Conservation (phyloP, 2,888 invertebrate genomes). For the Xanthorhoe designata region DNA sequence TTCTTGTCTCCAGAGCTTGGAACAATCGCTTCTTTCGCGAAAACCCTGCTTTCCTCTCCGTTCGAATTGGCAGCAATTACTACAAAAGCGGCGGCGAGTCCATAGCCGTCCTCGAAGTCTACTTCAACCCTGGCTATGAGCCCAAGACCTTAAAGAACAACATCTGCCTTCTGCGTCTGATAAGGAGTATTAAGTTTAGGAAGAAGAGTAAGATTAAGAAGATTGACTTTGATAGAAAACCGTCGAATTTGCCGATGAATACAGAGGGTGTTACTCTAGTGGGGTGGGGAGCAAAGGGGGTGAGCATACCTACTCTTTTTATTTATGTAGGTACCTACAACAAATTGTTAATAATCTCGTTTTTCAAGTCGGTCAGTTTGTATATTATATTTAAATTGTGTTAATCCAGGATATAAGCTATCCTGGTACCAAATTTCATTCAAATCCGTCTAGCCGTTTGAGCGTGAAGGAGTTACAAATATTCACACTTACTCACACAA, state of each 20-base stretch:
- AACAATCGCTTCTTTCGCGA: conserved; percentile 76
- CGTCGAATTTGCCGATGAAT: conserved; percentile 49
- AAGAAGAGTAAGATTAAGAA: conserved; percentile 55
- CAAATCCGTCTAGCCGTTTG: too few relatives aligned
- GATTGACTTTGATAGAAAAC: conserved; percentile 61
- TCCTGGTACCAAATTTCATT: too few relatives aligned
- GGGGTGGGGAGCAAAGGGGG: conserved; percentile 72
- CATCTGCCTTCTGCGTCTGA: conserved; percentile 64
- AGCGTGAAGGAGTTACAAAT: too few relatives aligned
- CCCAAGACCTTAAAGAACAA: conserved; percentile 67
- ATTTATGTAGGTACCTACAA: neutral
- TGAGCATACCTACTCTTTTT: conserved; percentile 45
- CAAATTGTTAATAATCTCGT: too few relatives aligned
- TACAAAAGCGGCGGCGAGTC: conserved; percentile 64
- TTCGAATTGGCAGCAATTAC: conserved; percentile 68
- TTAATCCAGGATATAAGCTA: too few relatives aligned
- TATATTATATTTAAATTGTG: too few relatives aligned
- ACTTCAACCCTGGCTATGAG: conserved; percentile 69
- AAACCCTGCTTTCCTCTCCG: conserved; percentile 71
- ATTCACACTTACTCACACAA: too few relatives aligned
- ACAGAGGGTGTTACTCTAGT: conserved; percentile 63
- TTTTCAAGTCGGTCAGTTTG: too few relatives aligned
- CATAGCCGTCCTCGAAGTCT: conserved; percentile 64
- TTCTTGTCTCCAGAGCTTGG: conserved; percentile 63
- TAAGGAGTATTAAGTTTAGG: conserved; percentile 52